Percentiles rank a stretch among this genome's conserved stretches.
Evolutionary conservation across 2,888 invertebrate genomes (phyloP).

Genomic region (Himalopsyche japonica): DNA sequence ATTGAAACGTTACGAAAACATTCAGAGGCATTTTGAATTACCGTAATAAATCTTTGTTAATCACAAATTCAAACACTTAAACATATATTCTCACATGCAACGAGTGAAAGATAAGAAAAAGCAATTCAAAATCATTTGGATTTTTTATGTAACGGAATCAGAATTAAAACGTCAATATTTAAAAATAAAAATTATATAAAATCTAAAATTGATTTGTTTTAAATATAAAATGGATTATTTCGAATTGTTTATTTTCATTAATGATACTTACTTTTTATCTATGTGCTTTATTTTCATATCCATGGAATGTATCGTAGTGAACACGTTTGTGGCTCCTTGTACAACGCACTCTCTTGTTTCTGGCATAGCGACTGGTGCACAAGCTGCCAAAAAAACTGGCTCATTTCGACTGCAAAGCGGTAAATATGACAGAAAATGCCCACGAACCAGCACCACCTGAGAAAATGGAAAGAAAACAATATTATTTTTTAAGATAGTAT

Average conservation of each 20-base stretch:
- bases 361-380: conserved; percentile 96
- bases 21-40: not conserved
- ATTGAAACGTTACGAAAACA: conserved; percentile 1
- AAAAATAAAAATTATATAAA: too few species aligned
- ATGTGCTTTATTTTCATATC: conserved; percentile 98
- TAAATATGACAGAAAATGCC: conserved; percentile 93
- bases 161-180: too few species aligned
- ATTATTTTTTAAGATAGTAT: not conserved
- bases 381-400: conserved; percentile 95
- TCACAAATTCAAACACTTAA: not conserved
- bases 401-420: conserved; percentile 93
- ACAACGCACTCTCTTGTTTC: conserved; percentile 96
- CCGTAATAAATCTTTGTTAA: not conserved
- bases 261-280: conserved; percentile 84
- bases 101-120: too few species aligned
- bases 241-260: too few species aligned
- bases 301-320: conserved; percentile 96
- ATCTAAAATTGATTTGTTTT: too few species aligned
- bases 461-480: not conserved
- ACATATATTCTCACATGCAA: too few species aligned
- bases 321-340: conserved; percentile 96
- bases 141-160: too few species aligned
- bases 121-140: too few species aligned
- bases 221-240: too few species aligned
- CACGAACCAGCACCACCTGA: conserved; percentile 95